These are phyloP conservation scores for Mixornis gularis DNA, from an alignment of 2,113 vertebrate genomes.

Conservation along the genomic window DNA sequence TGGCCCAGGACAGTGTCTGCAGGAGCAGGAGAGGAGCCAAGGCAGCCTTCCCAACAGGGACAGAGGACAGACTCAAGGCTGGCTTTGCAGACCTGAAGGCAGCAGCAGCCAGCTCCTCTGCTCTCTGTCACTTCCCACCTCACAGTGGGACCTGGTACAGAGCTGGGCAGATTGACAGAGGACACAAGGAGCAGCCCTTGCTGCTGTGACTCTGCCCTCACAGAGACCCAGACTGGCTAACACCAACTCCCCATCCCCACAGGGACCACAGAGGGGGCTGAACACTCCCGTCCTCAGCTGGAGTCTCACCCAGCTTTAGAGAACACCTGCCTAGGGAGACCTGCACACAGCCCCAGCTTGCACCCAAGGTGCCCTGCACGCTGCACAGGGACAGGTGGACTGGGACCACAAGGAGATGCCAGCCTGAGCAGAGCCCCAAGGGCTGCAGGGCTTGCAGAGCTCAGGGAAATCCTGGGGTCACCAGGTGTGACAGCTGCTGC, in stretches of 20 bases:
- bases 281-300: neutral
- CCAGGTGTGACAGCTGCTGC: accelerated
- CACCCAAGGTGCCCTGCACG: accelerated
- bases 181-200: neutral
- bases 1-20: neutral
- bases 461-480: neutral
- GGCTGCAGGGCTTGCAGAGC: neutral
- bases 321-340: neutral
- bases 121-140: neutral
- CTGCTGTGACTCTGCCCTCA: neutral
- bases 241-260: neutral
- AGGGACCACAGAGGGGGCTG: neutral
- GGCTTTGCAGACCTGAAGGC: neutral
- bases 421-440: neutral
- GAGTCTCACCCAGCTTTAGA: neutral
- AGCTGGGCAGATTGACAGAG: neutral
- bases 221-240: neutral
- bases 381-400: neutral
- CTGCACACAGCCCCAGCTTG: neutral
- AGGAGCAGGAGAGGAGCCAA: neutral
- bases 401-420: neutral
- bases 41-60: neutral
- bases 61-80: neutral
- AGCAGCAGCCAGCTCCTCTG: neutral
- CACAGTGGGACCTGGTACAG: neutral